Evolutionary conservation across 2,888 invertebrate genomes (phyloP), one percentile per base, ranked within the genome.

Genomic region (Shargacucullia verbasci): DNA sequence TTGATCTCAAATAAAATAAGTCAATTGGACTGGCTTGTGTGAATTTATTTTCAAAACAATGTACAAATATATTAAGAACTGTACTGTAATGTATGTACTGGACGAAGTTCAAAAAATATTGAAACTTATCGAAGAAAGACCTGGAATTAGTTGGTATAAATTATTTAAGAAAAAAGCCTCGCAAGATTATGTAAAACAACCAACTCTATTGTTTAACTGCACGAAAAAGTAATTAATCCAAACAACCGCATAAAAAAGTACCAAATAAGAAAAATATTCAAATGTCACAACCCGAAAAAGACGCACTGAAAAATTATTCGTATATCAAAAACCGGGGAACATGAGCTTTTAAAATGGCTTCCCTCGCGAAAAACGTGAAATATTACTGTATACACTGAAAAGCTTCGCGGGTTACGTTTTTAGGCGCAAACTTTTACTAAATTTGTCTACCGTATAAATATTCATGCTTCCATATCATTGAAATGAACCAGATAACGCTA

Each of bases 311-410:
- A 74, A 77, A 75, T 69, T 70, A 70, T 59, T 61, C 72, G 73
- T 76, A 76, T 64, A 77, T 74, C 73, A 78, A 81, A 81, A 66
- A 52, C 56, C 61, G 61, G 37, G 69, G 77, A 74, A 80, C 75
- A 71, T 60, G 64, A 59, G 56, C 72, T 75, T 78, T 79, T 73
- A 75, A 82, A 85, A 79, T 70, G 64, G 69, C 55, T 66, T 59
- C 50, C 34, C 67, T 60, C 40, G 65, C 54, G 65, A 68, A 79
- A 80, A 81, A 80, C 61, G 53, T 80, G 70, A 81, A 80, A 79
- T 75, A 76, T 78, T 71, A 76, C 75, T 58, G 78, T 71, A 78
- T 82, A 80, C 82, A 81, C 56, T 73, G 72, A 79, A 82, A 82
- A 75, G 78, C 77, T 74, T 78, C 68, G 64, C 63, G 67, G 40